These are phyloP conservation scores for Halocaridina rubra DNA, from an alignment of 2,888 invertebrate species.

Conservation along the genomic window DNA sequence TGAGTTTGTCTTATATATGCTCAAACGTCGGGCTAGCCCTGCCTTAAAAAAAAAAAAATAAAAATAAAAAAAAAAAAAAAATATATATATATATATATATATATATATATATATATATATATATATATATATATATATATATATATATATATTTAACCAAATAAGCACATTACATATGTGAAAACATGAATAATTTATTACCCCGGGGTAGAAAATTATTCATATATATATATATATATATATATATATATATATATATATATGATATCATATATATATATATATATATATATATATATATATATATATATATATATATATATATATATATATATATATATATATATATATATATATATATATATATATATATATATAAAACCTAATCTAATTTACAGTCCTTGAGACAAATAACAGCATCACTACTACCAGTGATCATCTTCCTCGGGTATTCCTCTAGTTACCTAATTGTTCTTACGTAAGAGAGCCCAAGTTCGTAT, in stretches of 20 bases:
- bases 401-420: too few species aligned
- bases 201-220: too few species aligned
- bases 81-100: conserved; percentile 19
- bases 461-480: too few species aligned
- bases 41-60: too few species aligned
- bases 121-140: conserved; percentile 29
- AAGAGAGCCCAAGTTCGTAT: too few species aligned
- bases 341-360: conserved; percentile 7
- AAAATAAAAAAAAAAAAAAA: not conserved
- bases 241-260: not conserved
- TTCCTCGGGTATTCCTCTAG: too few species aligned
- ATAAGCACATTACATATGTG: not conserved
- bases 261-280: conserved; percentile 25
- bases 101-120: conserved; percentile 19
- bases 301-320: conserved; percentile 23
- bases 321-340: conserved; percentile 16
- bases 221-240: conserved; percentile 31
- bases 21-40: too few species aligned
- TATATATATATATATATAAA: conserved; percentile 7
- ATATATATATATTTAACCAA: conserved; percentile 6
- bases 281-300: conserved; percentile 47
- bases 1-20: too few species aligned
- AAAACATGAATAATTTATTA: not conserved
- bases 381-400: too few species aligned
- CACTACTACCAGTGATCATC: too few species aligned